Evolutionary conservation across 2,888 invertebrate genomes (phyloP), one percentile per base, ranked within the genome.

Genomic region (Yponomeuta evonymella): DNA sequence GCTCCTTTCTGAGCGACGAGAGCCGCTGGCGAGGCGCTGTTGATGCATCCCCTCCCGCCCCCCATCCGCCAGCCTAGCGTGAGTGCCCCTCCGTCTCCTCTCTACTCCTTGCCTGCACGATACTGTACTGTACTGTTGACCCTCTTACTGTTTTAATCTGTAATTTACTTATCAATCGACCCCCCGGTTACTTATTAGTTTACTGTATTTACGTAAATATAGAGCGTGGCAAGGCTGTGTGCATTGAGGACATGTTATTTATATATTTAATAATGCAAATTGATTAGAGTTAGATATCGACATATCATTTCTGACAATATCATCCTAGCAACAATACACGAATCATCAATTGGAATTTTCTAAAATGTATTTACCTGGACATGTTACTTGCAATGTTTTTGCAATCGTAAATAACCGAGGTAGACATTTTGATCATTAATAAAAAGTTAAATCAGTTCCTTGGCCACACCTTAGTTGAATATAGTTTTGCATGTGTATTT

Each of bases 211-310:
- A 84, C 86, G 86, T 90, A 84, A 81, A 79, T 81, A 90, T 93
- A 93, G 93, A 93, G 94, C 94, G 94, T 94, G 94, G 94, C 94
- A 94, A 94, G 94, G 94, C 94, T 94, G 94, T 94, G 94, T 94
- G 93, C 94, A 93, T 93, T 92, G 92, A 93, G 93, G 93, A 93
- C 93, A 92, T 92, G 90, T 83, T 86, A 8, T 43, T 43, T 58
- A 15, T 58, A 58, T 58, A 58, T 58, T 58, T 58, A 58, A 58
- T 87, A 89, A 91, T 85, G 91, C 90, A 89, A 88, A 86, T 71
- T 23, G 67, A 83, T 85, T 91, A 91, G 90, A 58, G 81, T 88
- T 90, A 90, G 92, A 83, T 88, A 79, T 88, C 82, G 83, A 88
- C 87, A 84, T 70, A 87, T 82, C 88, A 89, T 89, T 82, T 81